Base-by-base conservation (phyloP, 2,113 vertebrate genomes). In the Colistium nudipinnis region DNA sequence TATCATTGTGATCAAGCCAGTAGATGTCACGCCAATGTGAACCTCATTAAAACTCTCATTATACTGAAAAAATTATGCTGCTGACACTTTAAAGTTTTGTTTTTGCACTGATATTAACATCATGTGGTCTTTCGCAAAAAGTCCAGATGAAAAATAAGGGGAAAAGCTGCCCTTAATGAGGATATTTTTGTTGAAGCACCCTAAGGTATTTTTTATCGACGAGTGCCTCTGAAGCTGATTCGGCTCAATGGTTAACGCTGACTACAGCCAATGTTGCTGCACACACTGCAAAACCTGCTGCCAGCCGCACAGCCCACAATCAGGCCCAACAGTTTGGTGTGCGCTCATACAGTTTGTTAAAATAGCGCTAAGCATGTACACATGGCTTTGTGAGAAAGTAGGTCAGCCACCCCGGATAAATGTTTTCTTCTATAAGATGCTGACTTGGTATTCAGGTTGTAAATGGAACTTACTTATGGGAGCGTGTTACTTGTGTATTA, bases 211-310 rank as follows among this genome's bases (percentile, higher is more conserved):
- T 17, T 43, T 33, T 49, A 41, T 30, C 19, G 1, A 13, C 47
- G n/a, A 7, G 28, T 38, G 11, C 41, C 31, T 14, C 41, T 44
- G 59, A 35, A 20, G 61, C 75, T 53, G 36, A 59, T 45, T 57
- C 13, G 2, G 31, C 47, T 57, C 7, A 64, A 30, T 0, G 1
- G 1, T 49, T 56, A 41, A 36, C 30, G 62, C 62, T 56, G 62
- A 78, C 27, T 24, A 5, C 3, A 49, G n/a, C 28, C 35, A 31
- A 28, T 25, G 0, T 22, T 44, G 43, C 14, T 17, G 28, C 10
- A 52, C 44, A 16, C 44, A 4, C 48, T 30, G 19, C 31, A 38
- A 30, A 67, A 27, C 6, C 22, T 62, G 8, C 25, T 33, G 41
- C 31, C 22, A 17, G 47, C 7, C 28, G 48, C 52, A 25, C 27